Evolutionary conservation across 1,140 invertebrate genomes (phyloP).

Genomic region (Nephotettix cincticeps): DNA sequence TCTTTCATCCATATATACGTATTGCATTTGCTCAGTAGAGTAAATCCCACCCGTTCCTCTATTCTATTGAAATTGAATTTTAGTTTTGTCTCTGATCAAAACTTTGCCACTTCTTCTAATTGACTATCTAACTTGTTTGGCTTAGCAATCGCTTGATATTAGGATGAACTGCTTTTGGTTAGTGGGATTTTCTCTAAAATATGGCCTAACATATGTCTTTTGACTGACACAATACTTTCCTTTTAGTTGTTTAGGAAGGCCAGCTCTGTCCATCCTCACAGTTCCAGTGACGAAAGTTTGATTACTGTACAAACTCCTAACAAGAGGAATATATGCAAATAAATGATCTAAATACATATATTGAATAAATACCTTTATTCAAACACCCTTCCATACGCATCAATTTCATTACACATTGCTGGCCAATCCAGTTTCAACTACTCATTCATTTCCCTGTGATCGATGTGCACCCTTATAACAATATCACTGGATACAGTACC

Average conservation of each 20-base stretch:
- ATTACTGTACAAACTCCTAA: neutral
- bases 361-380: conserved; percentile 15
- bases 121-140: neutral
- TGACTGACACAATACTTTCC: conserved; percentile 8
- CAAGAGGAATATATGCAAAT: conserved; percentile 6
- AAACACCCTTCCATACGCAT: neutral
- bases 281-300: conserved; percentile 10
- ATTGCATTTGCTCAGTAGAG: neutral
- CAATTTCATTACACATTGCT: conserved; percentile 10
- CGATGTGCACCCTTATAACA: conserved; percentile 35
- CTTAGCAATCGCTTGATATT: neutral
- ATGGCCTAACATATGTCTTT: conserved; percentile 14
- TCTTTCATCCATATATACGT: neutral
- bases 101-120: too few relatives aligned
- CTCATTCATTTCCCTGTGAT: neutral
- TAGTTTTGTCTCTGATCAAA: neutral
- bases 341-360: conserved; percentile 15
- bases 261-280: conserved; percentile 11
- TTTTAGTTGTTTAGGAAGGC: neutral
- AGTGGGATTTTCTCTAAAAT: conserved; percentile 9
- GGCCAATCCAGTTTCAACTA: conserved; percentile 12
- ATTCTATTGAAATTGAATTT: conserved; percentile 9
- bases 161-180: too few relatives aligned
- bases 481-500: conserved; percentile 35
- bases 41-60: neutral